Evolutionary conservation across 2,888 invertebrate genomes (phyloP), one percentile per base, ranked within the genome.

Genomic region (Drosophila limbata): DNA sequence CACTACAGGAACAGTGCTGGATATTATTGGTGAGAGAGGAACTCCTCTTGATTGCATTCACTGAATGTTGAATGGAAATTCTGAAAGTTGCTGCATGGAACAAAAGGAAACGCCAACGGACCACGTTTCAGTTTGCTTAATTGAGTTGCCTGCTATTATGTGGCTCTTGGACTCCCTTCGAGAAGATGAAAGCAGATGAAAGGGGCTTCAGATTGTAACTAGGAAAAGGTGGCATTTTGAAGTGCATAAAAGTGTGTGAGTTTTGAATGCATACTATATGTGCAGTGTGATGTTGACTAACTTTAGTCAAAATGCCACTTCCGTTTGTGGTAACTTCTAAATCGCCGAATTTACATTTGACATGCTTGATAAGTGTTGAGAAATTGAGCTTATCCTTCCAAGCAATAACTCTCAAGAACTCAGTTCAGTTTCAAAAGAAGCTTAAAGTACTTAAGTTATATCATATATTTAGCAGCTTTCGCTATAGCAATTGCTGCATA

Each of bases 121-220:
- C 74, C 69, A 77, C 81, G 73, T 64, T 73, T 76, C 79, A 78
- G 77, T 77, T 85, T 77, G 84, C 84, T 85, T 85, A 85, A 85
- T 85, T 85, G 85, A 88, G 85, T 85, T 85, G 73, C 55, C 21
- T 42, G 28, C 84, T 73, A 84, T 85, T 88, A 86, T 88, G 77
- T 82, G 75, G 78, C 47, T 50, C 50, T 53, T 40, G 47, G 59
- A 60, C 15, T 55, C 37, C 17, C 28, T 21, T 45, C 48, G 53
- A 39, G 44, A 52, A 44, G 65, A 65, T 62, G 78, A 56, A 76
- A 62, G 67, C 53, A 69, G 66, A 47, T 69, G 62, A 10, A 45
- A 65, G 62, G 17, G 31, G 13, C 17, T 50, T 52, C 51, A 48
- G 60, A 40, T 63, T 57, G 21, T 67, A 33, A 37, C 51, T 28